Base-by-base conservation (phyloP, 2,797 vertebrate species). In the Lagorchestes hirsutus region DNA sequence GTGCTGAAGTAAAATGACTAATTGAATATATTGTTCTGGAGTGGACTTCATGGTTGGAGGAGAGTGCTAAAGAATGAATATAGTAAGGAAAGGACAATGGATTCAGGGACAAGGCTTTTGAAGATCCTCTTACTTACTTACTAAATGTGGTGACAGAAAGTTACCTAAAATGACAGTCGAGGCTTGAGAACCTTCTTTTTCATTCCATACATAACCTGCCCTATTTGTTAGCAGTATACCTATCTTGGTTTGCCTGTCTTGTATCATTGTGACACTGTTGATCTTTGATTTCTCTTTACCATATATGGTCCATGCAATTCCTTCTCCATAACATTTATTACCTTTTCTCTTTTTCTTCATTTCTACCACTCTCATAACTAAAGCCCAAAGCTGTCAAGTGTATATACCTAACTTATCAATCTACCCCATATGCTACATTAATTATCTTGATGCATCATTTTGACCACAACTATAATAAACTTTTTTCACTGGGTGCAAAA, bases 371-470 rank as follows among this genome's bases (percentile, higher is more conserved):
- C 40, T 82, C n/a, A 46, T 5, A 82, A 9, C n/a, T 40, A 46
- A 82, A 46, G 67, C n/a, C 18, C n/a, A 82, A 82, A 46, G 40
- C 1, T 82, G 9, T 46, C 22, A 22, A 46, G n/a, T 28, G 92
- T 50, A 62, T 40, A 92, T 18, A 34, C 12, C 24, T 87, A 11
- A 90, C 54, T 92, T 46, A 67, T 24, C 34, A 28, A 24, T n/a
- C 24, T 34, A 31, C 10, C 29, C 62, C 12, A 1, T 13, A 12
- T 13, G 57, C n/a, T 24, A 52, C 0, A 46, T n/a, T 54, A 12
- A 59, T 54, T 93, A 57, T 1, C 1, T 90, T 11, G 22, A 93
- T 40, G 55, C 56, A 82, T 27, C 91, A 31, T 46, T 62, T 74
- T 28, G 14, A 55, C 74, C 46, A 74, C 0, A 27, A 34, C n/a